These are phyloP conservation scores for Bambusicola thoracicus DNA, from an alignment of 2,113 vertebrate genomes.

Conservation along the genomic window DNA sequence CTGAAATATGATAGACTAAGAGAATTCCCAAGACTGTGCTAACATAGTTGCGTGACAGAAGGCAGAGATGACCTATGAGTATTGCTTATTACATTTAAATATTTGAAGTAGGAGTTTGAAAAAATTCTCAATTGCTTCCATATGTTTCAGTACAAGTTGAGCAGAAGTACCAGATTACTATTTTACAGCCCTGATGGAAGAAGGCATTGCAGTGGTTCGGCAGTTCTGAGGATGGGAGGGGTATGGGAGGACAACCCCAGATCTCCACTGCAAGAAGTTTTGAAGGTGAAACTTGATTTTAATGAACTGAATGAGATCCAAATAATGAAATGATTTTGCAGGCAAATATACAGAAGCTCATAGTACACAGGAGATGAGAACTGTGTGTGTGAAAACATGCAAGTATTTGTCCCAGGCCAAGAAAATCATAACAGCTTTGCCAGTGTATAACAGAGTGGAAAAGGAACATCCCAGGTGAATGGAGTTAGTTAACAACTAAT, in stretches of 20 bases:
- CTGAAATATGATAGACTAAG: not conserved
- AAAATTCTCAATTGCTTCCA: constrained; percentile 32
- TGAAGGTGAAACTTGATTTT: constrained; percentile 65
- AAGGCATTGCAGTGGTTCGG: not conserved
- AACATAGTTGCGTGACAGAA: not conserved
- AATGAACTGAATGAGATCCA: constrained; percentile 65
- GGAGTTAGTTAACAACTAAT: not conserved
- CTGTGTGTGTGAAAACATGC: not conserved
- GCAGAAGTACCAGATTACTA: not conserved
- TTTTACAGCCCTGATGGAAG: not conserved
- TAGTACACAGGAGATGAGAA: constrained; percentile 16
- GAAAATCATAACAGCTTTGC: not conserved
- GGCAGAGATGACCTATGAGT: constrained; percentile 11
- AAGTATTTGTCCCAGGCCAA: not conserved
- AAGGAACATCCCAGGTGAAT: not conserved
- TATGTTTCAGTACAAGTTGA: constrained; percentile 22
- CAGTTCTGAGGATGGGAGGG: not conserved
- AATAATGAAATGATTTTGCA: constrained; percentile 38
- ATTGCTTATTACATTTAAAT: constrained; percentile 47
- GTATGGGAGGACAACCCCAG: not conserved
- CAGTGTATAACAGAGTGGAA: not conserved
- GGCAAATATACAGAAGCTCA: constrained; percentile 48
- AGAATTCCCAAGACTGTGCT: constrained; percentile 22
- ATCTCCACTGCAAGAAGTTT: constrained; percentile 14
- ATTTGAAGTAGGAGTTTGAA: constrained; percentile 4